Evolutionary conservation across 2,888 invertebrate genomes (phyloP).

Genomic region (Leptopilina myrica): DNA sequence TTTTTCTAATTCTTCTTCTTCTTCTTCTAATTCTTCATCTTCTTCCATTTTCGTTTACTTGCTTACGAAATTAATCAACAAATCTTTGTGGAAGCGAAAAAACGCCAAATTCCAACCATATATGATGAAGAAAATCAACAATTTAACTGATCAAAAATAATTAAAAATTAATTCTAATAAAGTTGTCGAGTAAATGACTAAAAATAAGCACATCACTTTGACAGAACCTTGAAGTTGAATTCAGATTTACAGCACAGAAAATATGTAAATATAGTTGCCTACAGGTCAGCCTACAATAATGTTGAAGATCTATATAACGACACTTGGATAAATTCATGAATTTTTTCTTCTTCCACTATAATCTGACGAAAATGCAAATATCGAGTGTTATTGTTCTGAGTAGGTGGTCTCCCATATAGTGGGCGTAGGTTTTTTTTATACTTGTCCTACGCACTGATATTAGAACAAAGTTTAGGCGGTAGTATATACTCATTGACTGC

Average conservation of each 20-base stretch:
- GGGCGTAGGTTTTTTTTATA: neutral
- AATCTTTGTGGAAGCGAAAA: too few species aligned
- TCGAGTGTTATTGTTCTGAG: constrained; percentile 31
- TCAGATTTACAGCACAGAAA: neutral
- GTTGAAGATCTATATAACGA: constrained; percentile 34
- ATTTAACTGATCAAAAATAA: too few species aligned
- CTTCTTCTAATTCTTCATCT: too few species aligned
- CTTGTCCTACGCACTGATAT: constrained; percentile 36
- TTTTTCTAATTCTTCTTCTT: too few species aligned
- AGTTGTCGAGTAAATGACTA: neutral
- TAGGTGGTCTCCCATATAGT: neutral
- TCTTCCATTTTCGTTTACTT: too few species aligned
- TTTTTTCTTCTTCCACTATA: neutral
- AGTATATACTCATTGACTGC: constrained; percentile 24
- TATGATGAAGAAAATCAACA: too few species aligned
- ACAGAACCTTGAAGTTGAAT: constrained; percentile 24
- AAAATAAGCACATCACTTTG: neutral
- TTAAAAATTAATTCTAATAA: neutral
- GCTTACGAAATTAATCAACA: too few species aligned
- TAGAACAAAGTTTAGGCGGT: constrained; percentile 29
- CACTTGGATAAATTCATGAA: neutral
- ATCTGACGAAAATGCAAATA: constrained; percentile 17
- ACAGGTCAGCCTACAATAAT: constrained; percentile 25
- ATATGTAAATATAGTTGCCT: constrained; percentile 17
- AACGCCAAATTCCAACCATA: too few species aligned